Percentiles rank a stretch among this genome's conserved stretches.
Evolutionary conservation across 2,113 vertebrate species (phyloP).

Genomic region (Piprites chloris): DNA sequence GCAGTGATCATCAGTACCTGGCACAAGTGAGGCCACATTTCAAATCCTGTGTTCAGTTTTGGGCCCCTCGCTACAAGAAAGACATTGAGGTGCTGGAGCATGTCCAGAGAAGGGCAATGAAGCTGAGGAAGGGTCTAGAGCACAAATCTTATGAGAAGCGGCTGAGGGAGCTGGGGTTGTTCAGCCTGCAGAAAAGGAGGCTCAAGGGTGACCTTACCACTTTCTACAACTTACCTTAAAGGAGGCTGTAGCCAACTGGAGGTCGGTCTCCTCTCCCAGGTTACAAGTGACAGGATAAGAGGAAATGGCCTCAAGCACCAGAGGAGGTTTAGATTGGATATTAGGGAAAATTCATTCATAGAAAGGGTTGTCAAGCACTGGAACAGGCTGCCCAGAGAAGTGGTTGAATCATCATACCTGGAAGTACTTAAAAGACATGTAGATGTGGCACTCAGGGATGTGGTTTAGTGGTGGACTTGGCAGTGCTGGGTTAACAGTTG

Average conservation of each 20-base stretch:
- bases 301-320: background rate
- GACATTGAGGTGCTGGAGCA: background rate
- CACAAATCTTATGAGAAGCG: background rate
- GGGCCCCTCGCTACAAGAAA: background rate
- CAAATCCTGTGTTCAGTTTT: background rate
- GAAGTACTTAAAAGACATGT: background rate
- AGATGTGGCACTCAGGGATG: background rate
- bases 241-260: background rate
- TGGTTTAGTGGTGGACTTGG: background rate
- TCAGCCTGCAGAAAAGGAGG: background rate
- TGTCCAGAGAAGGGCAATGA: background rate
- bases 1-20: accelerated
- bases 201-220: background rate
- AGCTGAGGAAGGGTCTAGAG: background rate
- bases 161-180: background rate
- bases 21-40: background rate
- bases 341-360: background rate
- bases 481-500: background rate
- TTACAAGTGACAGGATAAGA: background rate
- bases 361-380: background rate
- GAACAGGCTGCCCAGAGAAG: background rate
- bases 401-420: background rate
- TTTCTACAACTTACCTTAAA: background rate
- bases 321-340: background rate
- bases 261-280: background rate